phyloP scores from a whole-genome alignment of 2,797 vertebrate species.

The Chelidonichthys spinosus region DNA sequence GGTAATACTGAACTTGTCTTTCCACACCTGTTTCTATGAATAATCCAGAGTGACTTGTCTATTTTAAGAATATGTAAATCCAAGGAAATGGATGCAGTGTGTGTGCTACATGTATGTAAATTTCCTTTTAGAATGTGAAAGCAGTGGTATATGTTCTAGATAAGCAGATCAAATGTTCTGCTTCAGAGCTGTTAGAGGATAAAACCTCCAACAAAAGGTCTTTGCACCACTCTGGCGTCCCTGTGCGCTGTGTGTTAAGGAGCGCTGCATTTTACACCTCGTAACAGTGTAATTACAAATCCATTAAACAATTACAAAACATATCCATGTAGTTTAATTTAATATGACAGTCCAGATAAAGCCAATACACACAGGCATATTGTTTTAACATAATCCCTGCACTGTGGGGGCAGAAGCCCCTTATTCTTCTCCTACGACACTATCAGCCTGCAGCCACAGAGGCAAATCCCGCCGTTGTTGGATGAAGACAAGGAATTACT shows the following conservation, averaged over 20 bases:
- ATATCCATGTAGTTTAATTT: conserved; percentile 53
- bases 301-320: conserved; percentile 66
- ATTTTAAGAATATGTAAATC: conserved; percentile 27
- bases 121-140: conserved; percentile 15
- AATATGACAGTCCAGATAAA: conserved; percentile 68
- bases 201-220: conserved; percentile 7
- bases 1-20: not conserved
- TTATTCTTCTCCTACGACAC: conserved; percentile 72
- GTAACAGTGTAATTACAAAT: conserved; percentile 69
- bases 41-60: not conserved
- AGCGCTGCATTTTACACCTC: conserved; percentile 50
- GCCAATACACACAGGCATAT: conserved; percentile 51
- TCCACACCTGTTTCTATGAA: not conserved
- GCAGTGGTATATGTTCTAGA: conserved; percentile 35
- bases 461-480: conserved; percentile 77
- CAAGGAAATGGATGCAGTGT: not conserved
- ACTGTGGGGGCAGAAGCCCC: conserved; percentile 61
- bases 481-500: conserved; percentile 80
- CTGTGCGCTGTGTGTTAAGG: conserved; percentile 4
- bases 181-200: conserved; percentile 1
- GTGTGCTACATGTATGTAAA: not conserved
- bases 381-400: conserved; percentile 68
- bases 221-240: not conserved
- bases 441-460: conserved; percentile 67
- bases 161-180: conserved; percentile 37